Evolutionary conservation across 2,888 invertebrate genomes (phyloP).

Genomic region (Cyrtodaria siliqua): DNA sequence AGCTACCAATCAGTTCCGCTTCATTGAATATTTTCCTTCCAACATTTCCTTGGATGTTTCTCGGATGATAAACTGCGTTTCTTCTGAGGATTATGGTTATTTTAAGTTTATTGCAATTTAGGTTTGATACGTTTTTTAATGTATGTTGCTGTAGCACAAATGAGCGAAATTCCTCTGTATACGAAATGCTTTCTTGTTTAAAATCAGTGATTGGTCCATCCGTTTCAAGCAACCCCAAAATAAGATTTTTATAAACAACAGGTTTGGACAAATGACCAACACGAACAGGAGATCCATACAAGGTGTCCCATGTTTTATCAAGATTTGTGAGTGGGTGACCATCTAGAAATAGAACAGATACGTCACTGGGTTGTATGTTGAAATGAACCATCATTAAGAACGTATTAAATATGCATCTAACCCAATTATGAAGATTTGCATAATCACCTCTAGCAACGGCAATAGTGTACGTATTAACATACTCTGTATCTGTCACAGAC

Average conservation of each 20-base stretch:
- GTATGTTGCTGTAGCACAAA: conserved; percentile 72
- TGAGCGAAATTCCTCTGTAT: conserved; percentile 73
- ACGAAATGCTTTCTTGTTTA: conserved; percentile 50
- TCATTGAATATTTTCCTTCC: conserved; percentile 81
- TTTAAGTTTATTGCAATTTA: conserved; percentile 67
- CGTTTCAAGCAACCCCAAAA: conserved; percentile 73
- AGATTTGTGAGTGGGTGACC: conserved; percentile 76
- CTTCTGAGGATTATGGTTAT: conserved; percentile 76
- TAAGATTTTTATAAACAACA: conserved; percentile 59
- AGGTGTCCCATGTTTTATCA: conserved; percentile 71
- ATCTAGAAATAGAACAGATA: conserved; percentile 75
- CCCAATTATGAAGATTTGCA: conserved; percentile 71
- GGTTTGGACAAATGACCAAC: conserved; percentile 59
- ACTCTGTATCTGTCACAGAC: background rate
- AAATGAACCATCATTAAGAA: conserved; percentile 63
- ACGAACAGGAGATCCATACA: conserved; percentile 70
- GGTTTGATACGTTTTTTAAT: conserved; percentile 20
- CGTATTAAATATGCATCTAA: conserved; percentile 67
- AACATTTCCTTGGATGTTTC: conserved; percentile 77
- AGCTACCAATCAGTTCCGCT: conserved; percentile 65
- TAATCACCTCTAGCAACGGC: conserved; percentile 66
- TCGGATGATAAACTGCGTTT: conserved; percentile 80
- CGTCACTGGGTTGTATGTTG: conserved; percentile 54
- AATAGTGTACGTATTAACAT: conserved; percentile 31
- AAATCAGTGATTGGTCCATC: conserved; percentile 69